These are phyloP conservation scores for Drosophila varians DNA, from an alignment of 1,140 invertebrate genomes.

Conservation along the genomic window DNA sequence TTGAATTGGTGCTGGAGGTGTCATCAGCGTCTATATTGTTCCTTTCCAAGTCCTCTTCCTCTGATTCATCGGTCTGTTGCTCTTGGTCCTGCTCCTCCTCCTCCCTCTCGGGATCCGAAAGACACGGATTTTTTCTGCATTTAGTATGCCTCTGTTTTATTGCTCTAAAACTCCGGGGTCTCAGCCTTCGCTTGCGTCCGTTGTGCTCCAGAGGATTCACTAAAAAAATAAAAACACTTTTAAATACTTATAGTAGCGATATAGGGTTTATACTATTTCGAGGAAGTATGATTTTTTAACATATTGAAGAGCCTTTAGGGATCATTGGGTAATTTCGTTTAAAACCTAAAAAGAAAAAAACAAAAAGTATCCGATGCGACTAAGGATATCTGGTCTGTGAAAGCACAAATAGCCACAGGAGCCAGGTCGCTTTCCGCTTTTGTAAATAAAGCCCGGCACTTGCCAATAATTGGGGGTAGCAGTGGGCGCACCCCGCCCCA, in stretches of 20 bases:
- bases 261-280: no score
- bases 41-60: neutral
- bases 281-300: no score
- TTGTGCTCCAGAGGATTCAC: slow-evolving; percentile 32
- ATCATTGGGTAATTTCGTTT: no score
- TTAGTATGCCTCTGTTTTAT: slow-evolving; percentile 36
- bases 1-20: slow-evolving; percentile 30
- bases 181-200: slow-evolving; percentile 51
- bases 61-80: neutral
- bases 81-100: neutral
- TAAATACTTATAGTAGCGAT: no score
- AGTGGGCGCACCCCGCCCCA: slow-evolving; percentile 18
- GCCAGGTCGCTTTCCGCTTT: slow-evolving; percentile 7
- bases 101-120: slow-evolving; percentile 30
- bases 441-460: slow-evolving; percentile 47
- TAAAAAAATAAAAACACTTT: no score
- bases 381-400: neutral
- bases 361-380: neutral
- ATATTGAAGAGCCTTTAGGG: no score
- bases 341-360: neutral
- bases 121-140: slow-evolving; percentile 1
- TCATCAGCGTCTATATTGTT: neutral
- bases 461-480: slow-evolving; percentile 64
- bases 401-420: slow-evolving; percentile 2
- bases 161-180: slow-evolving; percentile 18